Evolutionary conservation across 2,888 invertebrate genomes (phyloP), one percentile per base, ranked within the genome.

Genomic region (Cabera pusaria): DNA sequence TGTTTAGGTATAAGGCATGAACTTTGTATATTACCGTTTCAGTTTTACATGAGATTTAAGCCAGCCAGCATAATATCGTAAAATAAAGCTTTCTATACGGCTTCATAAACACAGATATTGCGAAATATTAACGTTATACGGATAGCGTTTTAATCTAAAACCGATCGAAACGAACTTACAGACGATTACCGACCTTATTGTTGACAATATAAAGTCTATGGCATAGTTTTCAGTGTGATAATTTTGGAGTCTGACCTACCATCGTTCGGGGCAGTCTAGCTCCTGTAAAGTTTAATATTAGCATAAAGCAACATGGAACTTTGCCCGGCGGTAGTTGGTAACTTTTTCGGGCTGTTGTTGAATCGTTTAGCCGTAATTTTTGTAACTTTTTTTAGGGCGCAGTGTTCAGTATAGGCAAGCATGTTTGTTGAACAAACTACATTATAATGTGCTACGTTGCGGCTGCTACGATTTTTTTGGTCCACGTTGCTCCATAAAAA

Each of bases 241-340:
- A 42, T 42, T 42, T 42, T 36, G 22, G 25, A 26, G 7, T 33
- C 34, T 35, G 31, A 35, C 41, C 41, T 31, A 26, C 26, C 34
- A 16, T 36, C 31, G 41, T 31, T 41, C 11, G 31, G 26, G 31
- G 31, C 34, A 34, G 34, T 31, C 35, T 36, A 26, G 41, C 41
- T 36, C 31, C 35, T 31, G 35, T 25, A 22, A 35, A 41, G 41
- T 41, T 41, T 29, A 21, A 27, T 31, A 42, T 36, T 42, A 42
- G 41, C 41, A 42, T 42, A 42, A 36, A 42, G 31, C 41, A 31
- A 41, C 41, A 41, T 41, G 29, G 14, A 31, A 36, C 31, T 42
- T 42, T 35, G 23, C 31, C 22, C 20, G 19, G 11, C 17, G 41
- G 19, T 25, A 24, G 16, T 27, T 25, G 35, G 31, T 2, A 28